Base-by-base conservation (phyloP, 2,797 vertebrate genomes). In the Anguilla pacifica region DNA sequence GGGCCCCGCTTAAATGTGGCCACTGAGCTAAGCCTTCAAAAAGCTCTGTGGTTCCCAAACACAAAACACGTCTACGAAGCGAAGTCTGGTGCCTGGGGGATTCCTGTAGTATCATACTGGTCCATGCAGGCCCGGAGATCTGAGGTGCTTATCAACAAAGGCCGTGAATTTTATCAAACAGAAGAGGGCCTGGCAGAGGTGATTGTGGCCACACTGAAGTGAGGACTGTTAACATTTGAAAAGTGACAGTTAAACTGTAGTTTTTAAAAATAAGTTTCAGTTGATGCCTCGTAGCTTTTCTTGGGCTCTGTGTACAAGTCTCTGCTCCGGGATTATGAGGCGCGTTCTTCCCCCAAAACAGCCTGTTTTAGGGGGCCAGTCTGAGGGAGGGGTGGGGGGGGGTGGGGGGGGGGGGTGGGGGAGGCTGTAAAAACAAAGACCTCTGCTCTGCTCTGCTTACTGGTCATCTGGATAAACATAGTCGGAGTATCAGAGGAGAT, bases 391-490 rank as follows among this genome's bases (percentile, higher is more conserved):
- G 51, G 86, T 70, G 64, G 49, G 57, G 59, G 59, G 61, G 59
- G 51, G n/a, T 59, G 31, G 49, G 28, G 64, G 25, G 67, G 84
- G 64, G 10, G 15, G 51, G 86, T 87, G 67, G 53, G 57, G 59
- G 59, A 83, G 59, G 43, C 86, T 87, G 59, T 67, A 43, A 28
- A 87, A 83, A 87, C 79, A 87, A 87, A 83, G 46, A 46, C 11
- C 43, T 11, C 11, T 53, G 79, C 61, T 87, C 35, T n/a, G 39
- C 13, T 19, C 22, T 53, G 79, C 49, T 87, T 70, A 31, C 17
- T 46, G 61, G 39, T 83, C 64, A 87, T 87, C 86, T 83, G 81
- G 59, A 70, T n/a, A 15, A 46, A 61, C 10, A 79, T 55, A 74
- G 81, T 87, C n/a, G 82, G 79, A 87, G 57, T 22, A 79, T 46